Conservation (phyloP, 2,888 invertebrate genomes). For the Melikaiella ostensackeni region DNA sequence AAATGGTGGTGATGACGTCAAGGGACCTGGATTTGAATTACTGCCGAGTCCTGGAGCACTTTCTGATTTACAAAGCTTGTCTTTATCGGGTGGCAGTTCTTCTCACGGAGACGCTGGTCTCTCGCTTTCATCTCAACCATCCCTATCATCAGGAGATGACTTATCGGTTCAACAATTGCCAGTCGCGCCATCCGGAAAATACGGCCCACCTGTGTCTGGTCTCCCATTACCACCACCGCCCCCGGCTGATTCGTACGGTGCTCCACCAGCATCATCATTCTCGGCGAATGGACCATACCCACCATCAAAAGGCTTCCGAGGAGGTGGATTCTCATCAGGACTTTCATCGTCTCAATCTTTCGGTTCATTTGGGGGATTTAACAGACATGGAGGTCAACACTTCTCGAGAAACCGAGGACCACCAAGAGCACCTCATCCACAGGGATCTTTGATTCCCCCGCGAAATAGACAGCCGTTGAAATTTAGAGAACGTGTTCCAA, state of each 20-base stretch:
- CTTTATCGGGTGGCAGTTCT: constrained; percentile 49
- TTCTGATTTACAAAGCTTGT: constrained; percentile 51
- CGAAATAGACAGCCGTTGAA: constrained; percentile 80
- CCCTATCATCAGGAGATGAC: constrained; percentile 52
- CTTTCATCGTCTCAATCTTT: constrained; percentile 39
- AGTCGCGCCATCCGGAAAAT: constrained; percentile 52
- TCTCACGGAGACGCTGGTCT: constrained; percentile 32
- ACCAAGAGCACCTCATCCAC: constrained; percentile 54
- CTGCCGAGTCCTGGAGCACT: constrained; percentile 57
- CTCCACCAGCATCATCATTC: constrained; percentile 67
- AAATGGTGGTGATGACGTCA: constrained; percentile 53
- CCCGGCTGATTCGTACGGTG: constrained; percentile 52
- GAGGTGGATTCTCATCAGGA: constrained; percentile 76
- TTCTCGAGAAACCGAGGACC: constrained; percentile 54
- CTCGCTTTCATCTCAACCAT: constrained; percentile 38
- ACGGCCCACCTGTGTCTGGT: constrained; percentile 54
- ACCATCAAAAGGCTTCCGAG: constrained; percentile 73
- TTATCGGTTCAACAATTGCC: constrained; percentile 62
- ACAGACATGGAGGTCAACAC: constrained; percentile 30
- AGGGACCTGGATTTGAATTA: constrained; percentile 62
- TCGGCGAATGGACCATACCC: constrained; percentile 74
- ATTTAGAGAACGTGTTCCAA: constrained; percentile 86
- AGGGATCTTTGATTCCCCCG: constrained; percentile 64
- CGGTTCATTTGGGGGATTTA: constrained; percentile 45
- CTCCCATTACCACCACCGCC: constrained; percentile 39